Evolutionary conservation across 2,797 vertebrate species (phyloP).

Genomic region (Otus scops): DNA sequence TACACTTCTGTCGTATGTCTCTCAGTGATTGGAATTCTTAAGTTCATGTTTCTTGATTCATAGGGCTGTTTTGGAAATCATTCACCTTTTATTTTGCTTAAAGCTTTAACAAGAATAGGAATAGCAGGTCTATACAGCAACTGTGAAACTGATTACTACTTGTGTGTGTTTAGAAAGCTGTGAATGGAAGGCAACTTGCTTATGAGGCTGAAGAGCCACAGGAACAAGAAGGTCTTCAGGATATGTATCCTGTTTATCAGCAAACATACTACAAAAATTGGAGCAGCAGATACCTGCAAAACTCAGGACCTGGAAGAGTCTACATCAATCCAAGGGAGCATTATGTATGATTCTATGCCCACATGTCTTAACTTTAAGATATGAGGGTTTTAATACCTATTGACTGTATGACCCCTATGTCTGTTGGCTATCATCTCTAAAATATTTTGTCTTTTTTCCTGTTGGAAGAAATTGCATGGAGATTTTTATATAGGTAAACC

Average conservation of each 20-base stretch:
- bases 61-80: not conserved
- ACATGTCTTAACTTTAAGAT: not conserved
- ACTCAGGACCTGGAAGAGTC: conserved; percentile 35
- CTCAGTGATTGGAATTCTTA: not conserved
- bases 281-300: conserved; percentile 42
- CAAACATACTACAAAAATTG: conserved; percentile 62
- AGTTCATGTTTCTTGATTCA: not conserved
- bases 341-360: conserved; percentile 70
- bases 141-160: not conserved
- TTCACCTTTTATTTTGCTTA: not conserved
- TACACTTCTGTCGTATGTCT: not conserved
- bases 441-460: not conserved
- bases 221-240: conserved; percentile 53
- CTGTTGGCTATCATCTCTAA: not conserved
- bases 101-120: not conserved
- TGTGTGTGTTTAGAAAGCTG: conserved; percentile 66
- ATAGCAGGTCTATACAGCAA: not conserved
- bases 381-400: not conserved
- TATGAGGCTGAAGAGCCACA: conserved; percentile 56
- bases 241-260: conserved; percentile 60
- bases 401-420: not conserved
- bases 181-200: conserved; percentile 63
- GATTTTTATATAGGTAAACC: not conserved
- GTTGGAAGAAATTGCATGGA: not conserved
- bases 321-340: conserved; percentile 76